Base-by-base conservation (phyloP, 2,113 vertebrate species). In the Eolophus roseicapilla region DNA sequence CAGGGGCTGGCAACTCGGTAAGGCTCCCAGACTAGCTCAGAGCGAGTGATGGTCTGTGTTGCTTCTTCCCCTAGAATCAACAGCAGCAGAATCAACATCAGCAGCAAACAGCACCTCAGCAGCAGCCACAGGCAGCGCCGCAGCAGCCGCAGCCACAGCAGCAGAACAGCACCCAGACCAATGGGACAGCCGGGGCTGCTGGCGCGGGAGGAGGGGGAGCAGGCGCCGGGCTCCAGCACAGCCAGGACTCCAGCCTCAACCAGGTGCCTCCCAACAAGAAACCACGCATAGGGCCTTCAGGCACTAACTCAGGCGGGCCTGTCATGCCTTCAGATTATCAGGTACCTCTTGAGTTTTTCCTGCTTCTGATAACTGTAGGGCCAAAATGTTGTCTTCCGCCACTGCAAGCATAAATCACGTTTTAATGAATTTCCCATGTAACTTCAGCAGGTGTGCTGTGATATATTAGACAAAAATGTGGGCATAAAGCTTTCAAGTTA, bases 221-320 rank as follows among this genome's bases (percentile, higher is more conserved):
- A 0, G 98, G 97, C 2, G 44, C 98, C 0, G 98, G 98, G 8
- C 96, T 99, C 35, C 99, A 99, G 97, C 99, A 99, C 57, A 98
- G 97, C 94, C 98, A 98, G 96, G 98, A 98, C 96, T 96, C 98
- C 21, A 88, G 98, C 93, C 99, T 99, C 94, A 99, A 97, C 91
- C 99, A 99, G 98, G 99, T 98, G 86, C 99, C 99, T 91, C 98
- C 99, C 0, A 99, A 98, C 98, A 99, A 99, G 98, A 99, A 99
- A 96, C 98, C 99, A 82, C 99, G 99, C 74, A 98, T 99, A 5
- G 99, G 99, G 93, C 98, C 99, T 95, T 98, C 99, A 35, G 99
- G 98, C 86, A 55, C 98, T 88, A 98, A 98, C 97, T 99, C 99
- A 59, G 99, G 99, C 88, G 98, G 98, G 60, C 98, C 99, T 47